Evolutionary conservation across 2,113 vertebrate genomes (phyloP), one percentile per base, ranked within the genome.

Genomic region (Alligator sinensis): DNA sequence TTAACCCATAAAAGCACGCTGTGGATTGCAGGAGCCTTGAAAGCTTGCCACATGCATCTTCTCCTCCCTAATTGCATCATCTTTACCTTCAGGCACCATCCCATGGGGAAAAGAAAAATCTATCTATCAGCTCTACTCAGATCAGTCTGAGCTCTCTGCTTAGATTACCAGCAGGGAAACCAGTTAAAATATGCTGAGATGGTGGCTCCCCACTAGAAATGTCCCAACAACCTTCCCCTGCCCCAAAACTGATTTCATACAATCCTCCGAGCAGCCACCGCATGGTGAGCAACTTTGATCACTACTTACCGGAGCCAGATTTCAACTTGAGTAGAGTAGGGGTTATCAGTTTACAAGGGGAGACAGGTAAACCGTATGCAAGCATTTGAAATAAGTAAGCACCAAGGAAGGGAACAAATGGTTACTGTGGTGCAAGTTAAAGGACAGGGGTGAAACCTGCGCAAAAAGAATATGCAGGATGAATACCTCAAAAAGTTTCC

Each of bases 141-240:
- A 93, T 88, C 72, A 77, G 5, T 91, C 15, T 85, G 47, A 94
- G 60, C 60, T 93, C 68, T 76, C 88, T 88, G 10, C 63, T 92
- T 70, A 59, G 61, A 27, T 76, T 95, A 75, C 59, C 70, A 91
- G 90, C 77, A 95, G 92, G 87, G 54, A 93, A 95, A 89, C 85
- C 85, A 92, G 84, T 22, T 72, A 76, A 55, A 94, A 91, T 55
- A 84, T 89, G 87, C 38, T 64, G 80, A 77, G 70, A 91, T 28
- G 70, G 68, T 16, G 62, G 84, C 58, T 58, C 87, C 75, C 78
- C 95, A 92, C 92, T 88, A 95, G 82, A 87, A 86, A 18, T 25
- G 54, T 1, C 1, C 25, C 7, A 6, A 4, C 9, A 77, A n/a
- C 78, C 34, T 80, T 79, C n/a, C 21, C 75, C 80, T 61, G 47